Evolutionary conservation across 2,888 invertebrate genomes (phyloP).

Genomic region (Altica lythri): DNA sequence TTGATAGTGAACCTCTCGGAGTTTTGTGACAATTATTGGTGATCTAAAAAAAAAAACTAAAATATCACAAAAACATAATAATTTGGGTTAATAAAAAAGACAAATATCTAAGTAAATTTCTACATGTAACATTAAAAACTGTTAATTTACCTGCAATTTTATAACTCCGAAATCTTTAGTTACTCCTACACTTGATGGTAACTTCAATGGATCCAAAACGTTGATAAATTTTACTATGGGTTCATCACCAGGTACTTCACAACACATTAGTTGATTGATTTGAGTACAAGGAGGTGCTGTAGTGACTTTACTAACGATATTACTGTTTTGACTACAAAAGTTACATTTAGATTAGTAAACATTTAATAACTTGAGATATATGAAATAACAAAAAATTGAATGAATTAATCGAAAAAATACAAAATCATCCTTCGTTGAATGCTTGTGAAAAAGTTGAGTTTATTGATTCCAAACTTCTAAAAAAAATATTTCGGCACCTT

Average conservation of each 20-base stretch:
- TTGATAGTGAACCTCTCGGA: slow-evolving; percentile 64
- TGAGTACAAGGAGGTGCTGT: slow-evolving; percentile 51
- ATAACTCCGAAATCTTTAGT: slow-evolving; percentile 50
- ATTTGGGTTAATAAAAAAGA: no score
- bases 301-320: slow-evolving; percentile 35
- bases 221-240: slow-evolving; percentile 55
- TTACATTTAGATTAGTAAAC: no score
- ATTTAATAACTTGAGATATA: no score
- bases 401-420: no score
- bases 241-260: slow-evolving; percentile 56
- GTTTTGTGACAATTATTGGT: slow-evolving; percentile 59
- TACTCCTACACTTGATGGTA: slow-evolving; percentile 49
- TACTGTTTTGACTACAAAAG: slow-evolving; percentile 29
- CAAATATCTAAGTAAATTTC: no score
- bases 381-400: no score
- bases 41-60: slow-evolving; percentile 50
- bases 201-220: slow-evolving; percentile 53
- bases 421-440: no score
- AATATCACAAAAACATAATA: no score
- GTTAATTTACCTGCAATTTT: slow-evolving; percentile 51
- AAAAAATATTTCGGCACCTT: no score
- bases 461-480: no score
- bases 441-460: no score
- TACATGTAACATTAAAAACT: no score
- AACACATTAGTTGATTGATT: slow-evolving; percentile 55